phyloP scores from a whole-genome alignment of 2,113 vertebrate species.

The Xenus cinereus region DNA sequence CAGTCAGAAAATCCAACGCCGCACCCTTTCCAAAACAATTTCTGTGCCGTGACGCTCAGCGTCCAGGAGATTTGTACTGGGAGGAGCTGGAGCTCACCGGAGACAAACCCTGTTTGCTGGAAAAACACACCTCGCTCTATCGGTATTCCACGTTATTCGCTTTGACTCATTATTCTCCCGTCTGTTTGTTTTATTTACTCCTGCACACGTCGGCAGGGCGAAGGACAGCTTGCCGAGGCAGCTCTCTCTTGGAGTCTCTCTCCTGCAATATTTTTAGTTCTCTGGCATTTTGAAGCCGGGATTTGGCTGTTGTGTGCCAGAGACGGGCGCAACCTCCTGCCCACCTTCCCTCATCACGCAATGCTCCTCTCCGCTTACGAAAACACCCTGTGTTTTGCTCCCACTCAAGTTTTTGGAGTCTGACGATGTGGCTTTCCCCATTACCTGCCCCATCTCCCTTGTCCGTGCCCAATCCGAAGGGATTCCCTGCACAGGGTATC shows the following conservation, averaged over 20 bases:
- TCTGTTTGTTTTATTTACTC: not conserved
- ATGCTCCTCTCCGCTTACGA: not conserved
- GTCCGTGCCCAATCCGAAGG: rapidly evolving
- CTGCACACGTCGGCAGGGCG: not conserved
- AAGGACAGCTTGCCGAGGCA: not conserved
- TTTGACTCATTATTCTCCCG: not conserved
- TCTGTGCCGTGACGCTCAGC: not conserved
- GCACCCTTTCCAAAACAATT: not conserved
- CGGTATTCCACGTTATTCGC: not conserved
- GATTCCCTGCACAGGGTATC: too few species aligned
- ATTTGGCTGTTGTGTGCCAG: rapidly evolving
- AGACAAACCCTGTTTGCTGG: not conserved
- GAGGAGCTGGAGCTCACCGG: not conserved
- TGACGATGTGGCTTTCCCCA: not conserved
- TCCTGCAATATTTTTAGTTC: not conserved
- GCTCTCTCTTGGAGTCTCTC: not conserved
- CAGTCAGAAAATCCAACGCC: not conserved
- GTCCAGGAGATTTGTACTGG: not conserved
- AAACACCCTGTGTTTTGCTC: rapidly evolving
- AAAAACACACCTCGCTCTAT: not conserved
- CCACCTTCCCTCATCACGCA: rapidly evolving
- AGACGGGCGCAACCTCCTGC: not conserved
- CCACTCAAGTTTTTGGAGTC: rapidly evolving
- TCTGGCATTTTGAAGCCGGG: not conserved
- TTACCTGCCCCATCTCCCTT: rapidly evolving